Percentiles rank a stretch among this genome's conserved stretches.
These are phyloP conservation scores for Orientallactaga sibirica DNA, from an alignment of 2,797 vertebrate species.

Conservation along the genomic window DNA sequence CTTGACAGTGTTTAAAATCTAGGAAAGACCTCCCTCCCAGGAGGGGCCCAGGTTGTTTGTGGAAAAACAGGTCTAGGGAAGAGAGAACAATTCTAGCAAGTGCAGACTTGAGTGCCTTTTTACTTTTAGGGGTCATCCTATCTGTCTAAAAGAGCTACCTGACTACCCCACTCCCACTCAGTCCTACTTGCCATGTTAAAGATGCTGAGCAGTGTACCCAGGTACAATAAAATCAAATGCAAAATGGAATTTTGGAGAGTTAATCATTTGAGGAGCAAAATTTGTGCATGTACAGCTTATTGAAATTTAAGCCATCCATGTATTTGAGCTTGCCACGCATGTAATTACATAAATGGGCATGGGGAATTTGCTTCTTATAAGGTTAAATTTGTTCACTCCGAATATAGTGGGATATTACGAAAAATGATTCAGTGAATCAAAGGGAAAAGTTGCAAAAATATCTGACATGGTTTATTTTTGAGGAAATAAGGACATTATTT, in stretches of 20 bases:
- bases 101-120: too few species aligned
- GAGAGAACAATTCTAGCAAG: too few species aligned
- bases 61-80: too few species aligned
- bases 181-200: neutral
- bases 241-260: neutral
- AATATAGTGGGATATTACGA: neutral
- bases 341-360: neutral
- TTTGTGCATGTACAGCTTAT: neutral
- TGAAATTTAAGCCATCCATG: neutral
- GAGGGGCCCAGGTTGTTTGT: too few species aligned
- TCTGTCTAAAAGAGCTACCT: too few species aligned
- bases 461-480: constrained; percentile 12
- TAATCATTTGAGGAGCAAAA: constrained; percentile 51
- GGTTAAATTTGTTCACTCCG: constrained; percentile 26
- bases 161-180: too few species aligned
- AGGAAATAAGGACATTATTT: neutral
- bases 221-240: neutral
- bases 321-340: neutral
- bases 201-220: neutral
- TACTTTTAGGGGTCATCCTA: too few species aligned
- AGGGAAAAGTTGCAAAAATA: constrained; percentile 14
- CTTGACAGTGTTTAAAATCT: too few species aligned
- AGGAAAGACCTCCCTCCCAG: too few species aligned
- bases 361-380: constrained; percentile 11
- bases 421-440: constrained; percentile 32